Base-by-base conservation (phyloP, 2,888 invertebrate species). In the Brassicogethes aeneus region DNA sequence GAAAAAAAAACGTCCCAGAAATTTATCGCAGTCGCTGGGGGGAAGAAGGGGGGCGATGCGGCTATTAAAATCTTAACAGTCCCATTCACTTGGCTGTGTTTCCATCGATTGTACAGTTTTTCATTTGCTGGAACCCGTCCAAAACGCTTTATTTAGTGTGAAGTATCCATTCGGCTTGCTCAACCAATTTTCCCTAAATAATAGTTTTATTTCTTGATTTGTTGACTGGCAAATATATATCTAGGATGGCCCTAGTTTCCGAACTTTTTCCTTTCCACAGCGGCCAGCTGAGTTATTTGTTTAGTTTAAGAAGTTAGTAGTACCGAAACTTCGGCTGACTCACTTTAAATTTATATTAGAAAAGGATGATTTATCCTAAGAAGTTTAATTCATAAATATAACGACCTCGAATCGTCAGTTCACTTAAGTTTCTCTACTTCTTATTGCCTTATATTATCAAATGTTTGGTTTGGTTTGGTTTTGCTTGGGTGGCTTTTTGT, bases 121-220 rank as follows among this genome's bases (percentile, higher is more conserved):
- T 23, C 10, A 31, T 16, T 50, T 54, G n/a, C n/a, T n/a, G 54
- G 55, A 51, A 35, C 37, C 31, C 31, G 32, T 52, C 55, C 55
- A 55, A 54, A 42, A 43, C 39, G 40, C 37, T 51, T 47, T 51
- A 52, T 54, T 49, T 51, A 45, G 50, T 46, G 46, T 45, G 50
- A 52, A 53, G 45, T 42, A 40, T 41, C 44, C 41, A 43, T 46
- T 42, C 40, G 42, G 40, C 37, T 43, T 37, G 41, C 44, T 46
- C 42, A 38, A 38, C 43, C 47, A 37, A 49, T 51, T 44, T 43
- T 39, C 39, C 41, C 39, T 32, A 37, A 43, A 49, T 40, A 38
- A 45, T 48, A 45, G 46, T 48, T 47, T 42, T 43, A 45, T 46
- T 45, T 23, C 7, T 23, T 23, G 23, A 23, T 23, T 23, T 23